A percentile compares a stretch with the other conserved stretches of the same genome.
phyloP scores from a whole-genome alignment of 2,797 vertebrate genomes.

The Phrynocephalus guinanensis region DNA sequence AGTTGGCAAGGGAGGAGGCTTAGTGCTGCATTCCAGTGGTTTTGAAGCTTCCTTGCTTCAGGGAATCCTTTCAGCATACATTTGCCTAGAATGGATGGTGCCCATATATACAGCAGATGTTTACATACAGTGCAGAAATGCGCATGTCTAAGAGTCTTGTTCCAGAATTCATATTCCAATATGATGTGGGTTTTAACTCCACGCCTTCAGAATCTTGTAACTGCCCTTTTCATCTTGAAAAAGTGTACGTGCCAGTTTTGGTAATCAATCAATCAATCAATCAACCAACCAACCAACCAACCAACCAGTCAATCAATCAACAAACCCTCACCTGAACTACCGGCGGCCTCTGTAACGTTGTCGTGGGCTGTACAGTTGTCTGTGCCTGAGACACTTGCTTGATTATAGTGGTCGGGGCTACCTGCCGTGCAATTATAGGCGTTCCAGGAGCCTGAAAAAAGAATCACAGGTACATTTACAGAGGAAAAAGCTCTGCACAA shows the following conservation, averaged over 20 bases:
- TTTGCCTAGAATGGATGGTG: background rate
- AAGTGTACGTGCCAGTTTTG: background rate
- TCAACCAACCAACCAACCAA: no score
- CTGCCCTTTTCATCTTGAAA: background rate
- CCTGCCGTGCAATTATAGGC: constrained; percentile 88
- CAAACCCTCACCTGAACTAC: constrained; percentile 86
- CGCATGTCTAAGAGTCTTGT: background rate
- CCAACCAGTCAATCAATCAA: no score
- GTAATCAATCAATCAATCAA: no score
- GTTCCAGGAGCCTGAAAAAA: constrained; percentile 86
- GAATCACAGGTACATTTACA: constrained; percentile 33
- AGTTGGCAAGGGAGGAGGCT: background rate
- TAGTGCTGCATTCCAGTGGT: background rate
- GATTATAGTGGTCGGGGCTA: constrained; percentile 90
- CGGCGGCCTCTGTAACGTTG: constrained; percentile 91
- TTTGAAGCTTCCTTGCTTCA: background rate
- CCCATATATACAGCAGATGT: background rate
- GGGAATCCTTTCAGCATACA: background rate
- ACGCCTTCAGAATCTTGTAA: background rate
- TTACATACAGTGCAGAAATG: background rate
- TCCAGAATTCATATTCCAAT: background rate
- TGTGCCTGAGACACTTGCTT: constrained; percentile 89
- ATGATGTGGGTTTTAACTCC: no score
- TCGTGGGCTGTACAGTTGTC: constrained; percentile 85
- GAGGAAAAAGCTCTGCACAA: background rate